Evolutionary conservation across 2,797 vertebrate genomes (phyloP).

Genomic region (Lepidocolaptes lacrymiger): DNA sequence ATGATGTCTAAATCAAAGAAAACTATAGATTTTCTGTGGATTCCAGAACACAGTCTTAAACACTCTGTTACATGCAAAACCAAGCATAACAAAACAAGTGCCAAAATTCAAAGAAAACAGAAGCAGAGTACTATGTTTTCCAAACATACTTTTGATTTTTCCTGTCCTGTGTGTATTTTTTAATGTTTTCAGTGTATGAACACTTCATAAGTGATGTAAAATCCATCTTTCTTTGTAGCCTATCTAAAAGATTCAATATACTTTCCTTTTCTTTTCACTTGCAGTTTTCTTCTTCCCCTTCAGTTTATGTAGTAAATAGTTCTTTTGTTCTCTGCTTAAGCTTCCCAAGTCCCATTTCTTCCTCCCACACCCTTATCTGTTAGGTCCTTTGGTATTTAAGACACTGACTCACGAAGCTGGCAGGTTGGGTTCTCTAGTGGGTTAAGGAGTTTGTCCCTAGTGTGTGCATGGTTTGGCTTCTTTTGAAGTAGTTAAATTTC

Average conservation of each 20-base stretch:
- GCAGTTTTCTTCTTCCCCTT: constrained; percentile 23
- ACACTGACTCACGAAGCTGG: background rate
- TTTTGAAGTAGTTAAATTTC: constrained; percentile 9
- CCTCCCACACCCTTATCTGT: constrained; percentile 56
- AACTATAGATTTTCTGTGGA: background rate
- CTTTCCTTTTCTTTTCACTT: constrained; percentile 12
- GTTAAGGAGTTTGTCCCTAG: constrained; percentile 6
- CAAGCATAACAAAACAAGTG: background rate
- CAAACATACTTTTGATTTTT: background rate
- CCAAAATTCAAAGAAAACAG: background rate
- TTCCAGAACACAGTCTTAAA: background rate
- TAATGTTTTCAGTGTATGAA: background rate
- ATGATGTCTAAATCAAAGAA: background rate
- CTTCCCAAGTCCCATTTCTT: constrained; percentile 3
- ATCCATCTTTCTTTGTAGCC: background rate
- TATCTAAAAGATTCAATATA: background rate
- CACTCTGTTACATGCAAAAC: background rate
- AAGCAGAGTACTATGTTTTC: background rate
- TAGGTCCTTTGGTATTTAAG: constrained; percentile 37
- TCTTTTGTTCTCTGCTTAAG: constrained; percentile 28
- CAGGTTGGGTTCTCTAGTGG: constrained; percentile 44
- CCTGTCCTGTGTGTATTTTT: background rate
- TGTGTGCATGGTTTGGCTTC: background rate
- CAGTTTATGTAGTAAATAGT: background rate
- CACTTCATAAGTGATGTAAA: background rate